These are phyloP conservation scores for Eurypyga helias DNA, from an alignment of 2,113 vertebrate genomes.

Conservation along the genomic window DNA sequence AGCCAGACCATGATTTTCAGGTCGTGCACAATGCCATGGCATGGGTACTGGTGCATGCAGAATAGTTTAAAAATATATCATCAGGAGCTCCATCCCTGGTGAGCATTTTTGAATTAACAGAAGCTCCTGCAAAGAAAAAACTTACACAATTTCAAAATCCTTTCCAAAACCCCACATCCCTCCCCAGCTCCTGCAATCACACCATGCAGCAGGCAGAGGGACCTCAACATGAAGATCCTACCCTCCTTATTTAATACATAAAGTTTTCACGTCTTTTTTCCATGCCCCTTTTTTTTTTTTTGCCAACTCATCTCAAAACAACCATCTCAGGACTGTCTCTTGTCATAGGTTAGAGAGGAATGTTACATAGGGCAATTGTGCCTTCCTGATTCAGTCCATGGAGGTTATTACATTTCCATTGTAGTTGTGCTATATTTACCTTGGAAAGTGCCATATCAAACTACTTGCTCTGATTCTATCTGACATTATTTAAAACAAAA, in stretches of 20 bases:
- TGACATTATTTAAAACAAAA: background rate
- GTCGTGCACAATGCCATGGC: conserved; percentile 29
- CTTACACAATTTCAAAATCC: background rate
- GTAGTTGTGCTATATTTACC: background rate
- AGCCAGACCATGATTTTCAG: conserved; percentile 29
- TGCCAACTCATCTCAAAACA: background rate
- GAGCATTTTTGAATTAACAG: background rate
- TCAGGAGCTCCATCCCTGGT: background rate
- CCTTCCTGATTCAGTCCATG: background rate
- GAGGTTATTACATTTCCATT: background rate
- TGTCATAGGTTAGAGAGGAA: background rate
- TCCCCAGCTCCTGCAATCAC: background rate
- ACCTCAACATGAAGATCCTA: background rate
- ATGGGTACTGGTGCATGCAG: background rate
- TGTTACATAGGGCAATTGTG: background rate
- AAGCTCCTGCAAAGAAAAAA: background rate
- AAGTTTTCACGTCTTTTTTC: background rate
- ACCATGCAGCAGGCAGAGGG: background rate
- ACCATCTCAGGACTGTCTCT: background rate
- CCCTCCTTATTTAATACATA: background rate
- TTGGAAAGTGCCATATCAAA: background rate
- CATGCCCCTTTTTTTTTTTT: background rate
- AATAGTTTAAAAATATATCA: background rate
- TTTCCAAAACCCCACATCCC: background rate
- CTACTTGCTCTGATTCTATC: background rate